These are phyloP conservation scores for Palythoa caribaeorum DNA, from an alignment of 92 coral and sea anemone species.

Conservation along the genomic window DNA sequence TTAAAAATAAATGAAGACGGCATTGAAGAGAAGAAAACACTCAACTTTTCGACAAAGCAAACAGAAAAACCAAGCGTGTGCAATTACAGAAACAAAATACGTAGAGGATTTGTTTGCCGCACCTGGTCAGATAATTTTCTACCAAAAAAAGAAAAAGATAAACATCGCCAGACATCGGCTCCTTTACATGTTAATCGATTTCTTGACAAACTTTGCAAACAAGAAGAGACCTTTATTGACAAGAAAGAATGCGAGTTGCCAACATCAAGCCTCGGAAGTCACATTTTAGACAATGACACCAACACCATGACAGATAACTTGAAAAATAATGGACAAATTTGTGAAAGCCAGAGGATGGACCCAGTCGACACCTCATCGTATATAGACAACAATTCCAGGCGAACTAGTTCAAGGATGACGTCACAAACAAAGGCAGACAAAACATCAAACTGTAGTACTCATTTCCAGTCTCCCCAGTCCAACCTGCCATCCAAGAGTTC, in stretches of 20 bases:
- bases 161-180: conserved; percentile 27
- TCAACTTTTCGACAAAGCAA: background rate
- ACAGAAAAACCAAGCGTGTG: conserved; percentile 1
- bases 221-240: background rate
- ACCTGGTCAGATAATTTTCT: conserved; percentile 76
- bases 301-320: background rate
- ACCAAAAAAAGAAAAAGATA: conserved; percentile 21
- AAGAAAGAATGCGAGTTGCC: background rate
- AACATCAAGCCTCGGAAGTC: background rate
- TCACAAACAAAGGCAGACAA: background rate
- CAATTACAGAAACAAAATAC: conserved; percentile 42
- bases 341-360: background rate
- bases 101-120: conserved; percentile 84
- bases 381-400: background rate
- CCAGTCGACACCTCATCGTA: background rate
- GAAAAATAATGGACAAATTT: background rate
- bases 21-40: conserved; percentile 22
- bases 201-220: conserved; percentile 44
- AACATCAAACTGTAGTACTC: background rate
- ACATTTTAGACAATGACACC: background rate
- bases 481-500: conserved; percentile 31
- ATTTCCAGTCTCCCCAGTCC: background rate
- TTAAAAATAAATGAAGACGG: conserved; percentile 45
- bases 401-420: background rate
- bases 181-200: conserved; percentile 70